Conservation (phyloP, 2,888 invertebrate genomes). For the Dynastes maya region DNA sequence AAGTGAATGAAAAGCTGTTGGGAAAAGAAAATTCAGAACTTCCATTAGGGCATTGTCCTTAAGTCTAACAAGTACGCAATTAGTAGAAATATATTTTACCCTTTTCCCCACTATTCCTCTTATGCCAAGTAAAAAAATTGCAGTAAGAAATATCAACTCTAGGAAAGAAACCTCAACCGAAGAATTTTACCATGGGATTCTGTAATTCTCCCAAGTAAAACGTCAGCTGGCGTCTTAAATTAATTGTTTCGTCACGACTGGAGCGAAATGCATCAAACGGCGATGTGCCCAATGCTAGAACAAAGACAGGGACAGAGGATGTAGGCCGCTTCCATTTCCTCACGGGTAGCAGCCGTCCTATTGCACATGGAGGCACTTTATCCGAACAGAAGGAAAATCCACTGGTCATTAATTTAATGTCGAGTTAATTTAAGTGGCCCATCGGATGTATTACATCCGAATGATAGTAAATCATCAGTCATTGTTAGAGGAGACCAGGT, state of each 20-base stretch:
- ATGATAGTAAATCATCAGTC: constrained; percentile 52
- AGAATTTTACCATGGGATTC: background rate
- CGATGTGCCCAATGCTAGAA: background rate
- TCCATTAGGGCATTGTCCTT: no score
- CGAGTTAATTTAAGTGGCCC: constrained; percentile 46
- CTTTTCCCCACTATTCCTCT: no score
- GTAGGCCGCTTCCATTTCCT: constrained; percentile 19
- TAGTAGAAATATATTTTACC: no score
- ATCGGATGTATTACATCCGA: constrained; percentile 34
- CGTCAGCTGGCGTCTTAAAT: constrained; percentile 6
- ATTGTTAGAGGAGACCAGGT: constrained; percentile 54
- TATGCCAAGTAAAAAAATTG: no score
- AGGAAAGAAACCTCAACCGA: background rate
- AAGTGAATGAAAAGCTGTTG: no score
- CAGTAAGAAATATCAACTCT: background rate
- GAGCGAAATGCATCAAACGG: constrained; percentile 21
- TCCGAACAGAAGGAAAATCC: constrained; percentile 40
- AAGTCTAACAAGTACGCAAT: no score
- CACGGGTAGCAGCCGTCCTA: background rate
- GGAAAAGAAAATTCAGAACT: no score
- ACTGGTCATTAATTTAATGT: constrained; percentile 45
- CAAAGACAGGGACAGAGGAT: background rate
- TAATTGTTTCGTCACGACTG: constrained; percentile 29
- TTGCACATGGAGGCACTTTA: background rate
- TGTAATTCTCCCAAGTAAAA: constrained; percentile 10